Percentiles rank a stretch among this genome's conserved stretches.
phyloP scores from a whole-genome alignment of 2,888 invertebrate species.

The Drosophila helvetica region DNA sequence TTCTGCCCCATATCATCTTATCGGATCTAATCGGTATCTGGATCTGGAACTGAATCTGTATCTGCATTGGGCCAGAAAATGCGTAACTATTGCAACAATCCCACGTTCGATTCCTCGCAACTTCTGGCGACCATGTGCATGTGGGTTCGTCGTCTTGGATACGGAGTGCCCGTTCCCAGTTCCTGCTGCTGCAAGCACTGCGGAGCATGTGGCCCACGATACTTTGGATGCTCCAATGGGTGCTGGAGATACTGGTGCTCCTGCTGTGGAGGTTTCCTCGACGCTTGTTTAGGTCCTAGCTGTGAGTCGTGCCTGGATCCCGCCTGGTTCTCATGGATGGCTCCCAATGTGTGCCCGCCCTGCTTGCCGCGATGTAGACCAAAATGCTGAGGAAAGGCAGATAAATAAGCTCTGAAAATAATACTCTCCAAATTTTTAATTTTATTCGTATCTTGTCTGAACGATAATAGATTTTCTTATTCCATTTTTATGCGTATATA shows the following conservation, averaged over 20 bases:
- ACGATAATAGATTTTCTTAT: no score
- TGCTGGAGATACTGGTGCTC: slow-evolving; percentile 24
- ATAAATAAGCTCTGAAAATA: no score
- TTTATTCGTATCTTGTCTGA: no score
- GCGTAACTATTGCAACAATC: slow-evolving; percentile 5
- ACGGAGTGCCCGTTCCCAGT: slow-evolving; percentile 7
- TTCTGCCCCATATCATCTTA: background rate
- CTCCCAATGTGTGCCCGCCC: background rate
- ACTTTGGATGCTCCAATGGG: slow-evolving; percentile 40
- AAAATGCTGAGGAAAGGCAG: background rate
- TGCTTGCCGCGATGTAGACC: background rate
- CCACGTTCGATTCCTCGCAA: slow-evolving; percentile 1
- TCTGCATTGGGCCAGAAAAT: background rate
- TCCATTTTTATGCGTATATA: no score
- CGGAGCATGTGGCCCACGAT: slow-evolving; percentile 19
- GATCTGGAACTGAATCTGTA: background rate
- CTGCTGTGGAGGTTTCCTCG: slow-evolving; percentile 42
- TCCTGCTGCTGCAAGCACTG: background rate
- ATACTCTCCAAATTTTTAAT: no score
- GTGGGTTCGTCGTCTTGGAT: slow-evolving; percentile 7
- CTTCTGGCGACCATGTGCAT: slow-evolving; percentile 28
- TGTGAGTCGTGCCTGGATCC: slow-evolving; percentile 43
- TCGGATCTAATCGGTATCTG: background rate
- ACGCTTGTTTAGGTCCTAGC: slow-evolving; percentile 26
- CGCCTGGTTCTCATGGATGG: slow-evolving; percentile 26